Conservation (phyloP, 2,113 vertebrate species). For the Rattus rattus region DNA sequence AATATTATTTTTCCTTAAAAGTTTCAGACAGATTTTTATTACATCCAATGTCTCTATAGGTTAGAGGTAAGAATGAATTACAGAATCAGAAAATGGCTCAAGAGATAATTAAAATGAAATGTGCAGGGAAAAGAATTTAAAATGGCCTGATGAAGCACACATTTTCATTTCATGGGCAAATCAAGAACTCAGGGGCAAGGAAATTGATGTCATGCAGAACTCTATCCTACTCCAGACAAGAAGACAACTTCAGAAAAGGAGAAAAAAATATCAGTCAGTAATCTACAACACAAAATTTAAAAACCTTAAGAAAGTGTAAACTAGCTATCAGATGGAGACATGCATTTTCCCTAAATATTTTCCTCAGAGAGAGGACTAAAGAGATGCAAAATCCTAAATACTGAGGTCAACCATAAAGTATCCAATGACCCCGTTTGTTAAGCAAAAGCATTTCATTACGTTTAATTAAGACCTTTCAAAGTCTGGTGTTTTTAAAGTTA, state of each 20-base stretch:
- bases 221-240: conserved; percentile 3
- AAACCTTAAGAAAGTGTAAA: conserved; percentile 8
- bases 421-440: conserved; percentile 13
- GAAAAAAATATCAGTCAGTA: conserved; percentile 30
- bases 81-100: conserved; percentile 58
- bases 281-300: neutral
- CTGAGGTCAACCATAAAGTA: neutral
- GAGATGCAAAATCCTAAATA: neutral
- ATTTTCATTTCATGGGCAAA: conserved; percentile 78
- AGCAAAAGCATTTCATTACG: conserved; percentile 14
- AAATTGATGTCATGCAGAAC: conserved; percentile 74
- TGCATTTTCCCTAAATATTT: neutral
- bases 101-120: conserved; percentile 72
- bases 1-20: conserved; percentile 53
- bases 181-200: conserved; percentile 58
- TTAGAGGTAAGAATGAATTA: conserved; percentile 67
- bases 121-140: conserved; percentile 64
- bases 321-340: neutral
- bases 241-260: conserved; percentile 47
- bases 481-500: neutral
- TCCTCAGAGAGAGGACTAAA: too few relatives aligned
- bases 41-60: conserved; percentile 61
- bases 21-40: conserved; percentile 65
- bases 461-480: conserved; percentile 51
- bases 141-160: conserved; percentile 38